Evolutionary conservation across 2,113 vertebrate species (phyloP), one percentile per base, ranked within the genome.

Genomic region (Fulica atra): DNA sequence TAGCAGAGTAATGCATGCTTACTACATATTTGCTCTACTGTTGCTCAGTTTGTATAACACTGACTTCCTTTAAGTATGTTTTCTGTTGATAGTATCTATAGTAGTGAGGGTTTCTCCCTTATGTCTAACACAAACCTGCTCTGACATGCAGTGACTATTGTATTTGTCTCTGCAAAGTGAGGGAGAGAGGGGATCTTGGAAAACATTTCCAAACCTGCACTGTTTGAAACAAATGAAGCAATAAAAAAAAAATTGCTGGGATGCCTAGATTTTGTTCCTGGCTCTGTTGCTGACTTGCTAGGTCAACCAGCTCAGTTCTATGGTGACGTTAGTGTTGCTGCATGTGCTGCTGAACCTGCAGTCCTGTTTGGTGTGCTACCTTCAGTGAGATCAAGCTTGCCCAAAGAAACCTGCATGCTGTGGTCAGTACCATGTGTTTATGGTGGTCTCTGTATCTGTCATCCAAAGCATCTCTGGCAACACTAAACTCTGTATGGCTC

Each of bases 61-160:
- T 78, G 64, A 35, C 51, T 95, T 93, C 59, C 51, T 92, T 46
- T 60, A 54, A 66, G 33, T 23, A 20, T 81, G 29, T 81, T 65
- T 53, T 40, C 23, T 24, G 15, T 48, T 85, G 65, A 81, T 81
- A 68, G 63, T 33, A 16, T 64, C 57, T 60, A 11, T 70, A 51
- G 11, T 7, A 23, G 16, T 16, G 10, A 33, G 16, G 7, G 13
- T 94, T 78, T 51, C 35, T 83, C 38, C 77, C 26, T 6, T 44
- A 11, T 53, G 3, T 56, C n/a, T 51, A 68, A 78, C 17, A 5
- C 19, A 16, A 63, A 73, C 20, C 33, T 20, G 7, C 29, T 68
- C 23, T 36, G 31, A 44, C 6, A 1, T 54, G 53, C 28, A 50
- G 26, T 31, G 21, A 28, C 38, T 3, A 18, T 65, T 29, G 3